Evolutionary conservation across 1,140 invertebrate genomes (phyloP), one percentile per base, ranked within the genome.

Genomic region (Drosophila lacteicornis): DNA sequence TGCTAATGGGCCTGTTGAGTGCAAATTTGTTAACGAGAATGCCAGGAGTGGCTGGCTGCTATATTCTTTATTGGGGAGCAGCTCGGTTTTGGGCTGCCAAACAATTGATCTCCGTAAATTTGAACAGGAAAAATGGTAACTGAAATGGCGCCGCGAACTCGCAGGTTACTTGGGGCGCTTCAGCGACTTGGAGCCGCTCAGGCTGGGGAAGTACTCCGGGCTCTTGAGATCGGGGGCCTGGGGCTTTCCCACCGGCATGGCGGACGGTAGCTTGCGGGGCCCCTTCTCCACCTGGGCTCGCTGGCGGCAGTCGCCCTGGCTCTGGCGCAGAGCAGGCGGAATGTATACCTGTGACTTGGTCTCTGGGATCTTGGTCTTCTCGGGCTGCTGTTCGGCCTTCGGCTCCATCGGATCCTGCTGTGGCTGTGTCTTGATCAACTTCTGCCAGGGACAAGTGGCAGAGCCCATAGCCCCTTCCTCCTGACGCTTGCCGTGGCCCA

Each of bases 241-340:
- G 12, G 38, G 43, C 12, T 71, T 84, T 2, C 19, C 38, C 6
- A 56, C 11, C 2, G 63, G 6, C 25, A 51, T 8, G 4, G 68
- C 7, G 5, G 42, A 17, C 8, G 45, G 13, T 3, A 38, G 53
- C 22, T 80, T 88, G 12, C 36, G 46, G 2, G 33, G 45, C 0
- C 42, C 42, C 8, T 15, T 27, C 36, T 59, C 47, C 12, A 11
- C 13, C 12, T 59, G 45, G 13, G 25, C 9, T 17, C 68, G 71
- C 5, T 42, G 50, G 50, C 45, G 71, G 4, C 33, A 49, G 2
- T 83, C 84, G 22, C 59, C 53, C 33, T 87, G 83, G 49, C 62
- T 83, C 12, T 88, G 75, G n/a, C 84, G 84, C n/a, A 87, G 53
- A 58, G 84, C 84, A 27, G 84, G 84, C 12, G 84, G 84, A 36